A percentile compares a stretch with the other conserved stretches of the same genome.
Conservation (phyloP, 2,888 invertebrate genomes). For the Melitaea athalia region DNA sequence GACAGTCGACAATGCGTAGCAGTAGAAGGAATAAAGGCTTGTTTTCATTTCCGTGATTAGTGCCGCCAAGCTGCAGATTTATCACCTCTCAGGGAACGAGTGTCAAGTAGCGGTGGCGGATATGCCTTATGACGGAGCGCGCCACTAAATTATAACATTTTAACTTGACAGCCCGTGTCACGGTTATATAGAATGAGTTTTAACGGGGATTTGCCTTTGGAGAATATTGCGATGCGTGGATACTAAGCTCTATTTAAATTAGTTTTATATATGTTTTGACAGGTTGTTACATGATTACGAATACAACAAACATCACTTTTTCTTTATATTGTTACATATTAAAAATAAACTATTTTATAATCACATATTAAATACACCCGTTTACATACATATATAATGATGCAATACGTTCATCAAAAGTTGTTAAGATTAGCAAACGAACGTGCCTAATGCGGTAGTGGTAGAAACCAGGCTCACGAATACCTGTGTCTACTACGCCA, state of each 20-base stretch:
- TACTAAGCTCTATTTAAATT: constrained; percentile 30
- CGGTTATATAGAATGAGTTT: constrained; percentile 57
- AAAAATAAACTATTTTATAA: too few species aligned
- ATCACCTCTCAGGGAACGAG: constrained; percentile 65
- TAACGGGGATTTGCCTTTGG: constrained; percentile 57
- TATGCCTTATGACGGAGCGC: constrained; percentile 66
- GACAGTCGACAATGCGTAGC: constrained; percentile 46
- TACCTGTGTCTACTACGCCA: too few species aligned
- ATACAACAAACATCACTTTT: too few species aligned
- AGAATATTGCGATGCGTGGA: constrained; percentile 47
- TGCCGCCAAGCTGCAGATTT: constrained; percentile 68
- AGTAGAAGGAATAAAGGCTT: constrained; percentile 59
- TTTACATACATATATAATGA: too few species aligned
- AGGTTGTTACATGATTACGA: too few species aligned
- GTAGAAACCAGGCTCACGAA: too few species aligned
- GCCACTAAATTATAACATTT: constrained; percentile 79
- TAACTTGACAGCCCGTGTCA: constrained; percentile 73
- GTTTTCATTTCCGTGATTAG: constrained; percentile 76
- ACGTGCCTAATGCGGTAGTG: too few species aligned
- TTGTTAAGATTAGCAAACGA: too few species aligned
- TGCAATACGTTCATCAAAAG: too few species aligned
- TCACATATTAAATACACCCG: too few species aligned
- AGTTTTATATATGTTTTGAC: neutral
- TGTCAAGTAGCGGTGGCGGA: constrained; percentile 73
- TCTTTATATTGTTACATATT: too few species aligned